Evolutionary conservation across 2,888 invertebrate genomes (phyloP), one percentile per base, ranked within the genome.

Genomic region (Liopterus haemorrhoidalis): DNA sequence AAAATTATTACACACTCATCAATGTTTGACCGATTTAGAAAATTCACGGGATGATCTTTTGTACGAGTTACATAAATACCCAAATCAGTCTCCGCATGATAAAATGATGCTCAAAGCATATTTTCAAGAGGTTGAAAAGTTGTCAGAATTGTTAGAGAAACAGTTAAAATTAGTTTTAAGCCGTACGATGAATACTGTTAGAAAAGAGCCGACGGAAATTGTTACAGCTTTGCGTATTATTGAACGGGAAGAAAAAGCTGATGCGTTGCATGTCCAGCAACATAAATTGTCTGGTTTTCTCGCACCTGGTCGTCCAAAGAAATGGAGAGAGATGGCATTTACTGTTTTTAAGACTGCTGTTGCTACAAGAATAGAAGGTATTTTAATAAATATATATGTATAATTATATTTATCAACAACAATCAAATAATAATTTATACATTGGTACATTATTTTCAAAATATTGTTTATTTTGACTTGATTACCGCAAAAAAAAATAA

Each of bases 171-270:
- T 96, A 32, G 87, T 95, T 49, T 66, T 97, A 40, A 86, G 87
- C 48, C 75, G 96, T 47, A 91, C 95, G 1, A 70, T 99, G 33
- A 93, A 94, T 61, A 94, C 93, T 2, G 94, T 96, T 0, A 76
- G 95, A 15, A 92, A 94, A 64, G 91, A 94, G 61, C 93, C 93
- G 0, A 92, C 91, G 1, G 84, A 93, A 5, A 90, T 99, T 55
- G 99, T 99, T 0, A 96, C 96, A 5, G 95, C 92, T 0, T 67
- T 99, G 24, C 75, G 99, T 53, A 95, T 99, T 42, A 91, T 99
- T 57, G 97, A 99, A 67, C 74, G 97, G 41, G 99, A 99, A 67
- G 96, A 99, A 62, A 90, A 89, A 68, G 84, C 90, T 21, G 99
- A 99, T 69, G 89, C 92, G 6, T 59, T 85, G 51, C 81, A 85